phyloP scores from a whole-genome alignment of 2,797 vertebrate species.

The Onychomys torridus region DNA sequence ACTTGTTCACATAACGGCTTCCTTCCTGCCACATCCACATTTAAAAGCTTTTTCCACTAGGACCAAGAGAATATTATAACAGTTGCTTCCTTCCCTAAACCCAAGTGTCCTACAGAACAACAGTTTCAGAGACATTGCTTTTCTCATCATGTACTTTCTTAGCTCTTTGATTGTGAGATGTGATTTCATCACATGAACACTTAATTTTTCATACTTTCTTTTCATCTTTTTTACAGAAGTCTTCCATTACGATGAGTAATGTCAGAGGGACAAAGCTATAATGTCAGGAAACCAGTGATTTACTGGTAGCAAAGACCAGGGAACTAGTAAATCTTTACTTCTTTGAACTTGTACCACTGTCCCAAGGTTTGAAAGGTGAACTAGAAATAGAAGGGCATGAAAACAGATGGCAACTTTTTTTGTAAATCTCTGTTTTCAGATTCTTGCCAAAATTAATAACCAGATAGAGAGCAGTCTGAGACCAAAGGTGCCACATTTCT shows the following conservation, averaged over 20 bases:
- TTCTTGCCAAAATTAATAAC: background rate
- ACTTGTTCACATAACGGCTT: background rate
- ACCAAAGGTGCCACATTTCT: slow-evolving; percentile 15
- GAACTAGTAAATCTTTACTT: background rate
- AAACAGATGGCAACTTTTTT: background rate
- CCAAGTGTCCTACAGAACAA: background rate
- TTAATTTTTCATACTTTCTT: background rate
- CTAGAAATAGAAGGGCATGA: accelerated
- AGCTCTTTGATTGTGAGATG: background rate
- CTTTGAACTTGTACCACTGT: background rate
- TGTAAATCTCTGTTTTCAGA: background rate
- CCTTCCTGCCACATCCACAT: background rate
- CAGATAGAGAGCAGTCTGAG: background rate
- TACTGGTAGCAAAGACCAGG: background rate
- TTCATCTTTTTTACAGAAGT: background rate
- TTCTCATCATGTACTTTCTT: background rate
- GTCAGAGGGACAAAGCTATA: background rate
- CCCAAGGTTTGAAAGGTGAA: background rate
- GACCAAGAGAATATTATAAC: background rate
- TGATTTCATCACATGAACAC: background rate
- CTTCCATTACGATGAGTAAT: background rate
- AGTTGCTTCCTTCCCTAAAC: background rate
- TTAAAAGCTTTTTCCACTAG: background rate
- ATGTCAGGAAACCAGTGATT: background rate
- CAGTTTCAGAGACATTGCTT: background rate